Percentiles rank a stretch among this genome's conserved stretches.
Evolutionary conservation across 2,113 vertebrate species (phyloP).

Genomic region (Rhegmatorhina hoffmannsi): DNA sequence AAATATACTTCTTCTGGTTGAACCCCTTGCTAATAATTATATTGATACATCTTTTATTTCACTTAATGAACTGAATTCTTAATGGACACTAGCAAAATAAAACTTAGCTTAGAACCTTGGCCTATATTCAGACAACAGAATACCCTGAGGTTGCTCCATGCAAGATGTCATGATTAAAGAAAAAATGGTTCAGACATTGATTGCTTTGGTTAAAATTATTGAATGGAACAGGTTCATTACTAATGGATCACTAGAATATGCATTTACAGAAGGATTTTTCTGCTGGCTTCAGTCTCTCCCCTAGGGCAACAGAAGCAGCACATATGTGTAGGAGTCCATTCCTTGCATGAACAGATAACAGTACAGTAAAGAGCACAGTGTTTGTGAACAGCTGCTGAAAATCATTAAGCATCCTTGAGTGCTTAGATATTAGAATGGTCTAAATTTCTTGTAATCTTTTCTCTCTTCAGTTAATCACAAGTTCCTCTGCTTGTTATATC

Average conservation of each 20-base stretch:
- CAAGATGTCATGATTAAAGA: not conserved
- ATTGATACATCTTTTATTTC: not conserved
- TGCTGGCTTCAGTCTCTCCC: not conserved
- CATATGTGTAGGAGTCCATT: not conserved
- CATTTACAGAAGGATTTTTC: constrained; percentile 33
- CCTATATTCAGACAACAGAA: constrained; percentile 12
- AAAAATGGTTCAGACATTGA: constrained; percentile 6
- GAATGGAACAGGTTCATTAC: constrained; percentile 28
- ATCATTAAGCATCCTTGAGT: not conserved
- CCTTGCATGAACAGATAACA: not conserved
- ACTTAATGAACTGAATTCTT: not conserved
- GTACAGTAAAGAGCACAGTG: not conserved
- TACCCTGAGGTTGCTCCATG: not conserved
- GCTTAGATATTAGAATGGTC: not conserved
- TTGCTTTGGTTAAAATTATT: constrained; percentile 15
- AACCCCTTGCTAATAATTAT: not conserved
- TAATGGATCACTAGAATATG: constrained; percentile 31
- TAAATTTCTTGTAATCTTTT: not conserved
- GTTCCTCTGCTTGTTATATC: not conserved
- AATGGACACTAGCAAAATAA: not conserved
- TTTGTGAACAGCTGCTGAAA: not conserved
- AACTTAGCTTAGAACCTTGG: not conserved
- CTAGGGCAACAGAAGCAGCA: not conserved
- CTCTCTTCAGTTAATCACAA: not conserved
- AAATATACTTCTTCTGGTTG: not conserved